phyloP scores from a whole-genome alignment of 2,888 invertebrate species.

The Charanyca ferruginea region DNA sequence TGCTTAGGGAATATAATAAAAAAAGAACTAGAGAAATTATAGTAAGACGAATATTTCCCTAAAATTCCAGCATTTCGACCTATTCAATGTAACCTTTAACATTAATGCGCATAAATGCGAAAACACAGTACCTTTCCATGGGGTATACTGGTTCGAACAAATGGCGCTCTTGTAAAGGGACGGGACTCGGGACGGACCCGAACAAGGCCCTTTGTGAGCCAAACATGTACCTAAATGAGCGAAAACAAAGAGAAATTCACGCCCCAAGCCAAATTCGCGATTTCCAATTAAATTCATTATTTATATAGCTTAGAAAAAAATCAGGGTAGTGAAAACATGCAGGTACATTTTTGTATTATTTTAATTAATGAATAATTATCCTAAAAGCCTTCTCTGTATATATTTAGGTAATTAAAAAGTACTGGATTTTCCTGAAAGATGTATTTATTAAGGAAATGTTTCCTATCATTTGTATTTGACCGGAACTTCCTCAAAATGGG shows the following conservation, averaged over 20 bases:
- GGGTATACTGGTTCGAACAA: constrained; percentile 37
- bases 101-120: constrained; percentile 20
- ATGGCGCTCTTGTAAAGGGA: constrained; percentile 55
- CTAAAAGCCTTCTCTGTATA: not conserved
- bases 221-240: constrained; percentile 46
- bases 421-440: not conserved
- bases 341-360: constrained; percentile 22
- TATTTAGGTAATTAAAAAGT: not conserved
- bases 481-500: constrained; percentile 1
- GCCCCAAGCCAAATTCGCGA: constrained; percentile 45
- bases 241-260: constrained; percentile 67
- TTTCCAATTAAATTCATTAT: constrained; percentile 66
- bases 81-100: constrained; percentile 19
- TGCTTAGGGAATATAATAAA: no score
- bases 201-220: constrained; percentile 56
- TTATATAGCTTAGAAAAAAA: constrained; percentile 52
- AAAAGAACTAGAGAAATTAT: no score
- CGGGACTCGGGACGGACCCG: constrained; percentile 32
- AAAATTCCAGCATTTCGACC: not conserved
- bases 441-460: constrained; percentile 19
- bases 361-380: not conserved
- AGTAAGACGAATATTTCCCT: not conserved
- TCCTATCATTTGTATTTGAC: not conserved
- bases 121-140: constrained; percentile 21
- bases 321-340: constrained; percentile 25